Evolutionary conservation across 2,113 vertebrate species (phyloP).

Genomic region (Neofelis nebulosa): DNA sequence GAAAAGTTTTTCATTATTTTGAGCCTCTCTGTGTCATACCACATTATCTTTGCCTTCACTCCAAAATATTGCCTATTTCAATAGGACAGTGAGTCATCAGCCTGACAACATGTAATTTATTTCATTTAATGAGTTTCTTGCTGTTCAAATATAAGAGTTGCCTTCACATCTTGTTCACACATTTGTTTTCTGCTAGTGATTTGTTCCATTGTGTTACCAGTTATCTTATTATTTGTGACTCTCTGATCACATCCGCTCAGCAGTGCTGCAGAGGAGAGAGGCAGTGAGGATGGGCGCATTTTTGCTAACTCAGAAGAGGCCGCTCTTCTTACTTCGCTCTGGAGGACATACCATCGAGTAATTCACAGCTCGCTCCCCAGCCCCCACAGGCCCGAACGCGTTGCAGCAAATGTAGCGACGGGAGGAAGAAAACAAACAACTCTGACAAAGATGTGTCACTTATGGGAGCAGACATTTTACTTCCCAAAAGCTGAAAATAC

Average conservation of each 20-base stretch:
- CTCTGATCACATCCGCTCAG: background rate
- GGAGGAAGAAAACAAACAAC: background rate
- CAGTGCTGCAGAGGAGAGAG: background rate
- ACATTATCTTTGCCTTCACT: constrained; percentile 42
- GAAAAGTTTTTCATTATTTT: background rate
- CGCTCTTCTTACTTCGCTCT: background rate
- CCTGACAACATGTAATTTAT: constrained; percentile 12
- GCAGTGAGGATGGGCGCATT: background rate
- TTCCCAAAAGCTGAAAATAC: background rate
- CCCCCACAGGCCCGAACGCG: background rate
- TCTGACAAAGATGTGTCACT: background rate
- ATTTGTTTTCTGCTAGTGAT: constrained; percentile 35
- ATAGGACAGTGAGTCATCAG: background rate
- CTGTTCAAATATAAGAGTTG: constrained; percentile 27
- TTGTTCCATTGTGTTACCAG: constrained; percentile 5
- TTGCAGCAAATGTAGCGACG: background rate
- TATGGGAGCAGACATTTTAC: background rate
- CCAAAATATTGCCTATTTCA: constrained; percentile 12
- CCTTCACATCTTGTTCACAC: constrained; percentile 49
- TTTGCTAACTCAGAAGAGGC: background rate
- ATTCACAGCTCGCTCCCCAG: background rate
- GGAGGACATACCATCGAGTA: background rate
- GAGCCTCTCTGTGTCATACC: background rate
- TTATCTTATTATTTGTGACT: constrained; percentile 1
- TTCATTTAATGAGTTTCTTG: constrained; percentile 69